These are phyloP conservation scores for Gadus macrocephalus DNA, from an alignment of 2,113 vertebrate species.

Conservation along the genomic window DNA sequence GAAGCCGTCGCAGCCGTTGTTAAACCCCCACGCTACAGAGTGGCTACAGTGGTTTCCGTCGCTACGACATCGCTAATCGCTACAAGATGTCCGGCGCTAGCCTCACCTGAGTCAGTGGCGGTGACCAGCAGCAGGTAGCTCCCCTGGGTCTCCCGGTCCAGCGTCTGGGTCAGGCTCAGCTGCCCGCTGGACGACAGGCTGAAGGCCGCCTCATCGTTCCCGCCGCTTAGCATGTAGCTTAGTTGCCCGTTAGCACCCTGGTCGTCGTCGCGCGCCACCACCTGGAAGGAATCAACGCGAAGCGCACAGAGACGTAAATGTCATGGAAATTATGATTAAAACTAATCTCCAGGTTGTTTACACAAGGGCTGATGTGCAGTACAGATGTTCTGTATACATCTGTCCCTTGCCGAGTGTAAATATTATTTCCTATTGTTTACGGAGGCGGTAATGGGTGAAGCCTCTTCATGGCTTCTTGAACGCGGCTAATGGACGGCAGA, in stretches of 20 bases:
- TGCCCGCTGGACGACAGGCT: conserved; percentile 83
- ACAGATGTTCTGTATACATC: too few relatives aligned
- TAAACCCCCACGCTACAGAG: conserved; percentile 11
- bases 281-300: conserved; percentile 60
- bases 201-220: conserved; percentile 83
- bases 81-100: neutral
- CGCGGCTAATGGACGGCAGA: too few relatives aligned
- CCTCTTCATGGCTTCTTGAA: too few relatives aligned
- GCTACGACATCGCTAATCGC: neutral
- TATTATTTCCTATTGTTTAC: too few relatives aligned
- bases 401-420: too few relatives aligned
- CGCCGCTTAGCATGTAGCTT: conserved; percentile 79
- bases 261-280: conserved; percentile 92
- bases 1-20: neutral
- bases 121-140: conserved; percentile 81
- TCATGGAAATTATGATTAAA: too few relatives aligned
- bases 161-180: conserved; percentile 78
- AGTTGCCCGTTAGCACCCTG: conserved; percentile 85
- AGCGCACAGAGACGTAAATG: too few relatives aligned
- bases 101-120: conserved; percentile 85
- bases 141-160: conserved; percentile 84
- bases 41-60: neutral
- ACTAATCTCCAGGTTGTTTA: too few relatives aligned
- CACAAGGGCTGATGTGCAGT: too few relatives aligned
- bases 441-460: too few relatives aligned